phyloP scores from a whole-genome alignment of 2,888 invertebrate species.

The Leptinotarsa haldemani region DNA sequence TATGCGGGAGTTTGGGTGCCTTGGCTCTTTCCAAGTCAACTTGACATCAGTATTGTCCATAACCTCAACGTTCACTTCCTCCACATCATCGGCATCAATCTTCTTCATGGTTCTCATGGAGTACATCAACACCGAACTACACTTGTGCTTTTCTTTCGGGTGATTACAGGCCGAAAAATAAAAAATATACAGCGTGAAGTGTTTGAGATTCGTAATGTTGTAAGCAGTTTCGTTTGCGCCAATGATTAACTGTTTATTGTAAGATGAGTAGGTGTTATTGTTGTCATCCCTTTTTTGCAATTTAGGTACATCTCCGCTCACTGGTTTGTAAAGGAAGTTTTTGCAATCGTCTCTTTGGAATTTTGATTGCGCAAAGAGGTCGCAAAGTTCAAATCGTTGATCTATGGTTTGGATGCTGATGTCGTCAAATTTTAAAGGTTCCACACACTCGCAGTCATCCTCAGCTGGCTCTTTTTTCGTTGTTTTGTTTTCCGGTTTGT shows the following conservation, averaged over 20 bases:
- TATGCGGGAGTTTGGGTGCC: slow-evolving; percentile 74
- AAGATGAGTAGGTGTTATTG: background rate
- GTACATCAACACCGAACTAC: slow-evolving; percentile 66
- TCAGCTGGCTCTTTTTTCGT: background rate
- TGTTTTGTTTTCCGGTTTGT: slow-evolving; percentile 18
- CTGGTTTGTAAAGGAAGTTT: slow-evolving; percentile 38
- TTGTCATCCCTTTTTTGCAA: slow-evolving; percentile 6
- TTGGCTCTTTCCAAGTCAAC: slow-evolving; percentile 72
- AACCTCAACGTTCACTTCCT: slow-evolving; percentile 48
- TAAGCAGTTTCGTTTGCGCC: slow-evolving; percentile 48
- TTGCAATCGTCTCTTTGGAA: slow-evolving; percentile 45
- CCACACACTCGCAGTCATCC: slow-evolving; percentile 19
- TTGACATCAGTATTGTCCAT: slow-evolving; percentile 47
- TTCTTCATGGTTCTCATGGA: slow-evolving; percentile 67
- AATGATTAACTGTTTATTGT: slow-evolving; percentile 20
- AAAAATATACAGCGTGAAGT: slow-evolving; percentile 72
- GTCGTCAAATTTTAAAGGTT: slow-evolving; percentile 3
- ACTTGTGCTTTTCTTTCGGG: slow-evolving; percentile 68
- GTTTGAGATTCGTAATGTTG: slow-evolving; percentile 64
- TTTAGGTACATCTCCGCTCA: background rate
- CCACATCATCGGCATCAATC: slow-evolving; percentile 63
- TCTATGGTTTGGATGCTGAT: slow-evolving; percentile 20
- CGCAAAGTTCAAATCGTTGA: slow-evolving; percentile 38
- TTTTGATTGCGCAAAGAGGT: slow-evolving; percentile 44
- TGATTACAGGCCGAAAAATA: slow-evolving; percentile 73